These are phyloP conservation scores for Cyprichromis sp. DNA, from an alignment of 2,113 vertebrate species.

Conservation along the genomic window DNA sequence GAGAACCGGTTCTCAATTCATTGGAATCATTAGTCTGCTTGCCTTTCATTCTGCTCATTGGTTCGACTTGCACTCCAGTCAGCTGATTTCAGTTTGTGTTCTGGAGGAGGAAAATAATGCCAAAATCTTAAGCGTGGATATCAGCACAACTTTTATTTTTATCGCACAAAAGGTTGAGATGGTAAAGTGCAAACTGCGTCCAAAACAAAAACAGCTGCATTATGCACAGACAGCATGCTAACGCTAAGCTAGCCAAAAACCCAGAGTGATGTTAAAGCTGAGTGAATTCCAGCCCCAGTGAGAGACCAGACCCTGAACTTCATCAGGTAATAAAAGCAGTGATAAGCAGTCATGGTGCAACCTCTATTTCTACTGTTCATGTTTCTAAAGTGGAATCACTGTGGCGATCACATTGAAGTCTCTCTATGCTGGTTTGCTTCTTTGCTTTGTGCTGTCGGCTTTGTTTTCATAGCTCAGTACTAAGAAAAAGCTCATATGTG, in stretches of 20 bases:
- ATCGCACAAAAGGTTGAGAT: neutral
- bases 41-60: neutral
- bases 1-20: neutral
- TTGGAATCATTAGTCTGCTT: neutral
- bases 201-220: neutral
- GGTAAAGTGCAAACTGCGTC: neutral
- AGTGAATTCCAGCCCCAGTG: neutral
- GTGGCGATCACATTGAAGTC: neutral
- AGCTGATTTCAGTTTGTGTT: neutral
- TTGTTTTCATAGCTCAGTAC: neutral
- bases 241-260: neutral
- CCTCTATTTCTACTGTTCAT: neutral
- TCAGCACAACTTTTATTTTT: neutral
- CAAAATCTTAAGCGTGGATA: neutral
- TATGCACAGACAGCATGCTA: neutral
- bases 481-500: neutral
- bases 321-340: neutral
- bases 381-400: neutral
- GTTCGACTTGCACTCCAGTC: neutral
- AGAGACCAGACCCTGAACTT: neutral
- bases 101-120: neutral
- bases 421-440: neutral
- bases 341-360: neutral
- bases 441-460: neutral
- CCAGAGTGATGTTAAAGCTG: neutral